Evolutionary conservation across 1,140 invertebrate species (phyloP), one percentile per base, ranked within the genome.

Genomic region (Phymastichus coffea): DNA sequence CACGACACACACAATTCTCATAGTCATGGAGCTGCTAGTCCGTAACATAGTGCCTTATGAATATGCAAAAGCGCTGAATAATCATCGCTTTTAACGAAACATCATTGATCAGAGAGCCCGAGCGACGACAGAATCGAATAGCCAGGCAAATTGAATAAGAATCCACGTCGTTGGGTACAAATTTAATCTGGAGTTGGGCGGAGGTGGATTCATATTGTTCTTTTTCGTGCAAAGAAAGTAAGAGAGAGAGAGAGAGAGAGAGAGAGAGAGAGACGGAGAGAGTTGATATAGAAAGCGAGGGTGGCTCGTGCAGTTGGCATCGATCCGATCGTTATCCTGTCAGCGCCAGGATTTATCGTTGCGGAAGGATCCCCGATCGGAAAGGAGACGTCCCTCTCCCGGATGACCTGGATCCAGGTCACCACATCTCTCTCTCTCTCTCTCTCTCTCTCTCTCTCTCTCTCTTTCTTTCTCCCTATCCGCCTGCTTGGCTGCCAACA

Each of bases 271-370:
- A n/a, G 28, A 20, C 6, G 46, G 43, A 10, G 7, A 26, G 12
- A 14, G 25, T 7, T 22, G 22, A 43, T 53, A 28, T 28, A 43
- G 37, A 43, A 43, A 17, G 23, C 19, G 22, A 46, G 43, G 53
- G 15, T 46, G 33, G 40, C 23, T 46, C 20, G 41, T 56, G 53
- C 48, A 44, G 26, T 58, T 58, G 47, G 38, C 28, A 52, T 58
- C 53, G 47, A 57, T 37, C 47, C 30, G 17, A 56, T 62, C 40
- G 54, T 52, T 44, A 52, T 51, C 40, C 38, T 57, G 47, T 62
- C 60, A 62, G 41, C 30, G n/a, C 14, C 38, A 46, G 43, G 41
- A 62, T 57, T 62, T 62, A 62, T 62, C 38, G 43, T 37, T 46
- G 35, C 47, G 41, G 41, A 62, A 56, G 48, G 38, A 57, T 62